Conservation (phyloP, 2,888 invertebrate species). For the Drosophila stalkeri region DNA sequence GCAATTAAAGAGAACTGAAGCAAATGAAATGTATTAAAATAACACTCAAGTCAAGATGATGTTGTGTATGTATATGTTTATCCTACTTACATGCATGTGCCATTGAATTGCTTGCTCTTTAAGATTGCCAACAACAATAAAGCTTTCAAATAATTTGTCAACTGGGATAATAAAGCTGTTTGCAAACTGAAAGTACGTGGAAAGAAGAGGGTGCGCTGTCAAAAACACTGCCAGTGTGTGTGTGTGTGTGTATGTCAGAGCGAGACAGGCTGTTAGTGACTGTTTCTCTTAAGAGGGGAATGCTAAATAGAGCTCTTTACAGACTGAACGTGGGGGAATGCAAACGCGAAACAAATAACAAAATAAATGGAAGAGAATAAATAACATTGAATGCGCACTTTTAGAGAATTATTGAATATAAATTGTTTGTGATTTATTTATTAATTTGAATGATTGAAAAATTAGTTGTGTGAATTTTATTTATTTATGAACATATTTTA, state of each 20-base stretch:
- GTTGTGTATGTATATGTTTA: background rate
- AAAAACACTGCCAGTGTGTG: background rate
- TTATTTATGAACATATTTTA: background rate
- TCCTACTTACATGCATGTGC: background rate
- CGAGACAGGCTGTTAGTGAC: background rate
- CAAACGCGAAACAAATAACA: background rate
- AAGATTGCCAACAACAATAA: slow-evolving; percentile 8
- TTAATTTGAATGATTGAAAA: background rate
- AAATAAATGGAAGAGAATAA: slow-evolving; percentile 5
- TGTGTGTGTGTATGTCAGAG: background rate
- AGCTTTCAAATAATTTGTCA: slow-evolving; percentile 38
- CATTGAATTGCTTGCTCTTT: slow-evolving; percentile 7
- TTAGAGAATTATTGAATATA: background rate
- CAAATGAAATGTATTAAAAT: background rate
- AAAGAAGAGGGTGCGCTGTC: background rate
- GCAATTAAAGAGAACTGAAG: background rate
- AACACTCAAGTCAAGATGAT: background rate
- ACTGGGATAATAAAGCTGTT: slow-evolving; percentile 26
- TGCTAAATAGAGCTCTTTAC: background rate
- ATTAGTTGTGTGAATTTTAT: background rate
- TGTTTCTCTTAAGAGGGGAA: background rate
- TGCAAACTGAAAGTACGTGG: background rate
- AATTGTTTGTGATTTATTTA: background rate
- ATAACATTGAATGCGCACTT: background rate
- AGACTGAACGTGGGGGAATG: background rate